Conservation (phyloP, 2,888 invertebrate genomes). For the Drosophila monieri region DNA sequence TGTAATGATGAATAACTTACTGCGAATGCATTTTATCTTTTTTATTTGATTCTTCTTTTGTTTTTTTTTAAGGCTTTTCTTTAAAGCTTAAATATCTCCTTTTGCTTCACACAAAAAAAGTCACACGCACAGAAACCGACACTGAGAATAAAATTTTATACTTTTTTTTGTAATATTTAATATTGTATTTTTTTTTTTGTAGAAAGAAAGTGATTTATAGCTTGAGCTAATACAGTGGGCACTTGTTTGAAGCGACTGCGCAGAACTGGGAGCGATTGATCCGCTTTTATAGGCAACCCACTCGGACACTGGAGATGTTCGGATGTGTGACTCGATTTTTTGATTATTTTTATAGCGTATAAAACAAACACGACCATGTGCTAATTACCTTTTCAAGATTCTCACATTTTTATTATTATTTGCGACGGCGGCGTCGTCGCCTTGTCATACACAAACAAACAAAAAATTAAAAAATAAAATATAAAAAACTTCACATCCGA, state of each 20-base stretch:
- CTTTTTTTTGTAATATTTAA: not conserved
- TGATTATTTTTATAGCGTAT: slow-evolving; percentile 61
- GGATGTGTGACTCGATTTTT: slow-evolving; percentile 55
- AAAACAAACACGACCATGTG: slow-evolving; percentile 60
- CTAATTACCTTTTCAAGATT: slow-evolving; percentile 72
- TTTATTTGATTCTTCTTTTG: slow-evolving; percentile 4
- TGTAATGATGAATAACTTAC: slow-evolving; percentile 55
- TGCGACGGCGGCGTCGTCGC: slow-evolving; percentile 24
- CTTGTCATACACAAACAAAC: slow-evolving; percentile 36
- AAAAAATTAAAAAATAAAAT: slow-evolving; percentile 2
- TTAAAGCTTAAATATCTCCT: not conserved
- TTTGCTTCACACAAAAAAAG: slow-evolving; percentile 2
- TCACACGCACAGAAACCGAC: not conserved
- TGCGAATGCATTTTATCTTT: slow-evolving; percentile 59
- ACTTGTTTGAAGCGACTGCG: slow-evolving; percentile 53
- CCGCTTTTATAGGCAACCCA: slow-evolving; percentile 62
- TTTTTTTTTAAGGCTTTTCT: not conserved
- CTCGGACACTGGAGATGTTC: slow-evolving; percentile 32
- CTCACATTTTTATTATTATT: slow-evolving; percentile 64
- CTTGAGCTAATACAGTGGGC: slow-evolving; percentile 27
- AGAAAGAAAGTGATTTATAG: not conserved
- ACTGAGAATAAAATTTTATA: not conserved
- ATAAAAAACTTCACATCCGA: not conserved
- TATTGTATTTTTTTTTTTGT: not conserved
- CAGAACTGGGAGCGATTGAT: slow-evolving; percentile 47